Conservation (phyloP, 2,113 vertebrate genomes). For the Gallinago media region DNA sequence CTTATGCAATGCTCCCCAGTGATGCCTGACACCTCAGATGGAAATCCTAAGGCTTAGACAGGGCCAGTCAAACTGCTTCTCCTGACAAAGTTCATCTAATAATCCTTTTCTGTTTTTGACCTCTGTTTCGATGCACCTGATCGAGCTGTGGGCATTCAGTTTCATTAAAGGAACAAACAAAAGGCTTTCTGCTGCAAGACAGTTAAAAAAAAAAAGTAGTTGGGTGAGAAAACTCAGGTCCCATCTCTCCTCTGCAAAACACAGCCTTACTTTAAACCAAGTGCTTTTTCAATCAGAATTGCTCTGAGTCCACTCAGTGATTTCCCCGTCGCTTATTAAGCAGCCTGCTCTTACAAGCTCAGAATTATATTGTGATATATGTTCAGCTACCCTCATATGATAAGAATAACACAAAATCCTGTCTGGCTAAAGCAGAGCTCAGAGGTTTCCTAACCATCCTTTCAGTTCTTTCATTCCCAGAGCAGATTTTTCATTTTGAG, state of each 20-base stretch:
- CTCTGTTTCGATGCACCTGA: background rate
- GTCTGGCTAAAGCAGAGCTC: background rate
- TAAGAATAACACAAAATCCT: background rate
- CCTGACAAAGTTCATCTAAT: background rate
- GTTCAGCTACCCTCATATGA: background rate
- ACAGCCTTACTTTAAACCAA: background rate
- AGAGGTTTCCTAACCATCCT: background rate
- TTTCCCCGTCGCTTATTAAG: background rate
- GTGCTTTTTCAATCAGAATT: background rate
- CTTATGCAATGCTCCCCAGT: background rate
- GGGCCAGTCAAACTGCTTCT: background rate
- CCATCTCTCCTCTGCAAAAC: background rate
- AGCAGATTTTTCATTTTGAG: background rate
- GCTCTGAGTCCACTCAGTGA: background rate
- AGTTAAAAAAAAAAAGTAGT: background rate
- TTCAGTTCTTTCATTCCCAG: background rate
- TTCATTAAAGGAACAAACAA: background rate
- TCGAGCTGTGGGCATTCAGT: background rate
- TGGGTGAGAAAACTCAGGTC: background rate
- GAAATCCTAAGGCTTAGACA: background rate
- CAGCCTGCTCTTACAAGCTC: background rate
- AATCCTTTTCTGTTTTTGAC: background rate
- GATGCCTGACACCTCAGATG: background rate
- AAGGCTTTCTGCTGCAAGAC: background rate
- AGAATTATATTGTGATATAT: background rate